Evolutionary conservation across 2,888 invertebrate genomes (phyloP).

Genomic region (Oscheius myriophilus): DNA sequence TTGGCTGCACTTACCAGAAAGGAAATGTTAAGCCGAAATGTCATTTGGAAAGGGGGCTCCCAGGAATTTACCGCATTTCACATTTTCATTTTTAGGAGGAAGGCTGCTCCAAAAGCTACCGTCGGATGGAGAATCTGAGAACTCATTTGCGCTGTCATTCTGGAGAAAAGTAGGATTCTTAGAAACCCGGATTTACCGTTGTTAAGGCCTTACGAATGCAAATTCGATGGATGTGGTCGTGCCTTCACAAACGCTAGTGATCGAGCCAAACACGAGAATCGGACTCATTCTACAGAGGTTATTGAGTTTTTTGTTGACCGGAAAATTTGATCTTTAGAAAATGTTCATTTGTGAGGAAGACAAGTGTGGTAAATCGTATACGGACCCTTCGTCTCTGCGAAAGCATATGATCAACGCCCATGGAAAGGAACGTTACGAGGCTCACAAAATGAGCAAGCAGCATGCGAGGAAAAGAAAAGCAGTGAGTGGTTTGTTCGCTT

Average conservation of each 20-base stretch:
- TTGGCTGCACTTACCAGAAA: too few relatives aligned
- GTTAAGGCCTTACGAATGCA: constrained; percentile 76
- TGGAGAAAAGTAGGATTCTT: constrained; percentile 87
- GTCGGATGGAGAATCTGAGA: constrained; percentile 93
- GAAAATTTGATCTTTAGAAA: constrained; percentile 15
- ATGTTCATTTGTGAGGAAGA: constrained; percentile 92
- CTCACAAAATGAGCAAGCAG: constrained; percentile 83
- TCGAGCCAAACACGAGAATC: constrained; percentile 96
- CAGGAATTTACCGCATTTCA: too few relatives aligned
- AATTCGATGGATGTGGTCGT: constrained; percentile 95
- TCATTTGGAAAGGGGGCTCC: too few relatives aligned
- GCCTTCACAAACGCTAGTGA: constrained; percentile 99
- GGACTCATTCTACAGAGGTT: constrained; percentile 98
- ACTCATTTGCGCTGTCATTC: constrained; percentile 94
- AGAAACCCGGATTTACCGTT: not conserved
- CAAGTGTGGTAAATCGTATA: constrained; percentile 95
- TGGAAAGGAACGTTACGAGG: constrained; percentile 96
- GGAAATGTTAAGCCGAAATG: too few relatives aligned
- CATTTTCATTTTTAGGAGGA: constrained; percentile 81
- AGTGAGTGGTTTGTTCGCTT: too few relatives aligned
- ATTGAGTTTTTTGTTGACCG: constrained; percentile 48
- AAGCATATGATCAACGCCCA: constrained; percentile 99
- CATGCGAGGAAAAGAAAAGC: constrained; percentile 18
- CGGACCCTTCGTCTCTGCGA: constrained; percentile 94
- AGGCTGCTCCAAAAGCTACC: constrained; percentile 95